Percentiles rank a stretch among this genome's conserved stretches.
Conservation (phyloP, 2,888 invertebrate species). For the Helicoverpa assulta region DNA sequence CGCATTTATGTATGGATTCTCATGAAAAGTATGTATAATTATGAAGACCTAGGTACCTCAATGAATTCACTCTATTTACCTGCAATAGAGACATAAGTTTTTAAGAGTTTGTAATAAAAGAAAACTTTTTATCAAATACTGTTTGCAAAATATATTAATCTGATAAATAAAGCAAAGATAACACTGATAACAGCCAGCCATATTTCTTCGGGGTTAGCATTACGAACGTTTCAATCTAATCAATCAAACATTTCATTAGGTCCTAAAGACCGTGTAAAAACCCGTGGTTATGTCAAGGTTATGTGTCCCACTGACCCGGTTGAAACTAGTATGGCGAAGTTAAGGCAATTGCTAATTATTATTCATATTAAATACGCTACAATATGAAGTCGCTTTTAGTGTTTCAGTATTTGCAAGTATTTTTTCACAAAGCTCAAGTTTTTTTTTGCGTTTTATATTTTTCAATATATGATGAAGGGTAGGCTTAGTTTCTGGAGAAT, state of each 20-base stretch:
- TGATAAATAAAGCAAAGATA: neutral
- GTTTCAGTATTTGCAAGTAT: neutral
- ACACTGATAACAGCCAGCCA: neutral
- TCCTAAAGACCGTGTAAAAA: slow-evolving; percentile 59
- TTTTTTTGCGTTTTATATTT: neutral
- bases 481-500: too few relatives aligned
- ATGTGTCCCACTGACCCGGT: slow-evolving; percentile 73
- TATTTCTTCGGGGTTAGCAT: neutral
- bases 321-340: slow-evolving; percentile 38
- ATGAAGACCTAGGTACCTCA: too few relatives aligned
- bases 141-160: neutral
- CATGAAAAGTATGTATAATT: too few relatives aligned
- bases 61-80: too few relatives aligned
- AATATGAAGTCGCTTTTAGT: slow-evolving; percentile 19
- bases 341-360: slow-evolving; percentile 38
- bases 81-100: too few relatives aligned
- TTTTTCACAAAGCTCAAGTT: neutral
- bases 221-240: slow-evolving; percentile 43
- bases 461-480: too few relatives aligned
- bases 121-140: neutral
- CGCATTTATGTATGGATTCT: too few relatives aligned
- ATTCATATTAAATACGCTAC: slow-evolving; percentile 29
- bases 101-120: too few relatives aligned
- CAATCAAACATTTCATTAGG: slow-evolving; percentile 50
- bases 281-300: slow-evolving; percentile 77